Base-by-base conservation (phyloP, 2,888 invertebrate genomes). In the Thera obeliscata region DNA sequence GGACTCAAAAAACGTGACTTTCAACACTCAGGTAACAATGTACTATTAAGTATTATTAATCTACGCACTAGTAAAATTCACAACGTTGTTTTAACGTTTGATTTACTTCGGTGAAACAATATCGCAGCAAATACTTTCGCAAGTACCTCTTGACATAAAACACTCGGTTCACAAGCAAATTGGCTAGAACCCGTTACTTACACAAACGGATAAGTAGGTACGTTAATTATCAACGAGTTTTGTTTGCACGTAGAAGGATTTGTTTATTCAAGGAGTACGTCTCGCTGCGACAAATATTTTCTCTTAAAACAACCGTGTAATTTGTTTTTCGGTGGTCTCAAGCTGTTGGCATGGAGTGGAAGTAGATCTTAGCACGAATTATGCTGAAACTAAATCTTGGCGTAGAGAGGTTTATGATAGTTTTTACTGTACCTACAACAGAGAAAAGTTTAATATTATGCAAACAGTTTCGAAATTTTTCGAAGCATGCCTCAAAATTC, bases 221-320 rank as follows among this genome's bases (percentile, higher is more conserved):
- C 81, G 80, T 79, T 83, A 84, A 82, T 85, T 82, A 83, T 81
- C 80, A 73, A 75, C 77, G 74, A 77, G 76, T 76, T 74, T 74
- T 80, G 76, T 84, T 85, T 82, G 74, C 76, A 67, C 72, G 74
- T 71, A 72, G 74, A 74, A 76, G 74, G 57, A 75, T 74, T 72
- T 74, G 70, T 71, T 74, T 72, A 66, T 70, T 64, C 67, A 61
- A 35, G 65, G 66, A 75, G 78, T 78, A 77, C 75, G 78, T 78
- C 79, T 78, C 77, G 74, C 76, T 76, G 76, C 74, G 64, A 73
- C 80, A 85, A 85, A 84, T 83, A 83, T 83, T 86, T 80, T 72
- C 82, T 72, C 67, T 73, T 68, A 76, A 77, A 84, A 82, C 81
- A 83, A 81, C 78, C 77, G 77, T 78, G 77, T 81, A 76, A 80